Conservation (phyloP, 2,888 invertebrate species). For the Clepsis dumicolana region DNA sequence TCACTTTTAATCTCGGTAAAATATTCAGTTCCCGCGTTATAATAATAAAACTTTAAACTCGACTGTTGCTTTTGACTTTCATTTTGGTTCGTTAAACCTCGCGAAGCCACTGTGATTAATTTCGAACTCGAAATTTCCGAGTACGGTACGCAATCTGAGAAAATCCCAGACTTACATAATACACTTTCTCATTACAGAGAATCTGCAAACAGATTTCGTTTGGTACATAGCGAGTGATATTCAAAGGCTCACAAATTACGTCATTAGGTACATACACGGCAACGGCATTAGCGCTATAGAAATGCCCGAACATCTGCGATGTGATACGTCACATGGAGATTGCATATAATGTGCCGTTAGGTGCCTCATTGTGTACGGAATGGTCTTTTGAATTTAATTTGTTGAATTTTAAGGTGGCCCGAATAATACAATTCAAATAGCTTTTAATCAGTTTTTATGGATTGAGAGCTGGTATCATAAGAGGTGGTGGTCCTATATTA, state of each 20-base stretch:
- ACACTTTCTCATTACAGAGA: slow-evolving; percentile 10
- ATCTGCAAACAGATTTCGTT: slow-evolving; percentile 7
- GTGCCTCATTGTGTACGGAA: not conserved
- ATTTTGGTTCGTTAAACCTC: too few relatives aligned
- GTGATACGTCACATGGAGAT: slow-evolving; percentile 14
- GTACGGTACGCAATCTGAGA: not conserved
- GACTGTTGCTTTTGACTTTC: too few relatives aligned
- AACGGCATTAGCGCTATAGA: slow-evolving; percentile 35
- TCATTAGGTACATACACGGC: slow-evolving; percentile 27
- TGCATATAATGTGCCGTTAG: slow-evolving; percentile 24
- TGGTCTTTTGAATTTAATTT: not conserved
- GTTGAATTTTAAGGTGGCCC: too few relatives aligned
- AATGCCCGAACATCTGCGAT: slow-evolving; percentile 15
- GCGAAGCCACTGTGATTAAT: too few relatives aligned
- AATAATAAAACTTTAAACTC: too few relatives aligned
- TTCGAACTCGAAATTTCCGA: too few relatives aligned
- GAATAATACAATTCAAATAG: too few relatives aligned
- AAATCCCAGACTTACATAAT: not conserved
- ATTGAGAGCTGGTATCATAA: too few relatives aligned
- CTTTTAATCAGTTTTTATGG: too few relatives aligned
- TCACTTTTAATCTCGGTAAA: too few relatives aligned
- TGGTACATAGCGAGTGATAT: slow-evolving; percentile 17
- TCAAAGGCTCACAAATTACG: slow-evolving; percentile 37
- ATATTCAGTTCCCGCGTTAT: too few relatives aligned
- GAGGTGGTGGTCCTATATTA: too few relatives aligned